Conservation (phyloP, 2,113 vertebrate species). For the Tenrec ecaudatus region DNA sequence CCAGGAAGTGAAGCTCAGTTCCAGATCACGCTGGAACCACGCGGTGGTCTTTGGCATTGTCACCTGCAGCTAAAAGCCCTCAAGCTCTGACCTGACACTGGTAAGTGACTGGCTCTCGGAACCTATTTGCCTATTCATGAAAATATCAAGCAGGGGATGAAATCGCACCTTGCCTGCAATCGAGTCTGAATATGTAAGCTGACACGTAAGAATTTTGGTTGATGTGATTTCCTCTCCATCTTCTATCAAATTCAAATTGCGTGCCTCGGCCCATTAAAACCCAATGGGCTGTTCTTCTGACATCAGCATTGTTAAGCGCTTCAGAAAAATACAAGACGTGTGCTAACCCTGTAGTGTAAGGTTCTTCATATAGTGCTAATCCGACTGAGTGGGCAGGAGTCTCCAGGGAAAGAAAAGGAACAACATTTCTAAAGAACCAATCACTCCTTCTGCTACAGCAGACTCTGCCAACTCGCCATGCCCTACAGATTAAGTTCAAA, state of each 20-base stretch:
- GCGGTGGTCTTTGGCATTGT: not conserved
- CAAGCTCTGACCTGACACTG: not conserved
- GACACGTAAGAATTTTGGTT: constrained; percentile 22
- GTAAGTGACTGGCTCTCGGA: not conserved
- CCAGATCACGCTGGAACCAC: not conserved
- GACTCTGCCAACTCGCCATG: constrained; percentile 38
- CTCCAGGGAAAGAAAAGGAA: constrained; percentile 42
- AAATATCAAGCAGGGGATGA: constrained; percentile 5
- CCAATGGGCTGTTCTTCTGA: constrained; percentile 49
- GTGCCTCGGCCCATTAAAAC: constrained; percentile 51
- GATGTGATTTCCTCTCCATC: not conserved
- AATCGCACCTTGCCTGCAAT: constrained; percentile 3
- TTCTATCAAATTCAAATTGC: constrained; percentile 24
- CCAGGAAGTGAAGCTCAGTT: not conserved
- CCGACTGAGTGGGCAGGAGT: constrained; percentile 71
- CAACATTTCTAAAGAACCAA: constrained; percentile 62
- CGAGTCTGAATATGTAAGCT: not conserved
- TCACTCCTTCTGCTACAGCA: not conserved
- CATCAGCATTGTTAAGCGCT: constrained; percentile 49
- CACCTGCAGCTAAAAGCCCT: not conserved
- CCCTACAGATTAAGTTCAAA: constrained; percentile 20
- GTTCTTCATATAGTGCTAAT: constrained; percentile 65
- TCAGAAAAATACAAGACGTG: constrained; percentile 43
- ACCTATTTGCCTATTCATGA: not conserved
- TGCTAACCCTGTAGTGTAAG: constrained; percentile 34